Evolutionary conservation across 2,888 invertebrate species (phyloP).

Genomic region (Drosophila gaucha): DNA sequence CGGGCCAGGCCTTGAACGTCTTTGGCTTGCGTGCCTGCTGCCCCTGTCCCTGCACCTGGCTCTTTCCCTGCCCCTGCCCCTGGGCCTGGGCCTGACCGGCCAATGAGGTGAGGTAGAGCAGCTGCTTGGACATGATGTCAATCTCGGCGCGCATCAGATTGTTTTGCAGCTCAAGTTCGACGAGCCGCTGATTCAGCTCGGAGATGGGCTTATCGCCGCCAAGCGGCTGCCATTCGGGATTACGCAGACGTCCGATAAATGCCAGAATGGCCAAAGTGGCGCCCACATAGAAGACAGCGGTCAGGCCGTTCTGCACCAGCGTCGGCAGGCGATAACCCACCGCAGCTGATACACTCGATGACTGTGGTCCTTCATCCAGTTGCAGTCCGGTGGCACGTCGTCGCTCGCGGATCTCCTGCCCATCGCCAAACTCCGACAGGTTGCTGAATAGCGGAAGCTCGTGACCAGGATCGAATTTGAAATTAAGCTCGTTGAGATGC

Average conservation of each 20-base stretch:
- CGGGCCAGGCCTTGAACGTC: constrained; percentile 77
- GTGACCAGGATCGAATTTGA: constrained; percentile 29
- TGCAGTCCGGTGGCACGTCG: not conserved
- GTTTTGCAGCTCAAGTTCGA: constrained; percentile 81
- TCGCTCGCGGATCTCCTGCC: constrained; percentile 22
- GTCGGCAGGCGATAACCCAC: constrained; percentile 31
- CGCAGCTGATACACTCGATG: constrained; percentile 11
- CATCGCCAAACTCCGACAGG: not conserved
- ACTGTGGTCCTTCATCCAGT: not conserved
- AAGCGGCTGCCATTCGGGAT: constrained; percentile 70
- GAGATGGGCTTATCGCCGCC: constrained; percentile 33
- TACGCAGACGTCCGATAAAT: constrained; percentile 73
- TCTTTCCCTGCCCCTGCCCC: constrained; percentile 4
- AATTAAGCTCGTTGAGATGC: constrained; percentile 68
- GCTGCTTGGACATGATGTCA: constrained; percentile 81
- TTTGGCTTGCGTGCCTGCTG: constrained; percentile 38
- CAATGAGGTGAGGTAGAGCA: constrained; percentile 72
- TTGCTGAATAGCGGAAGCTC: constrained; percentile 34
- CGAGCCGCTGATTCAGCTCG: constrained; percentile 69
- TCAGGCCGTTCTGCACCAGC: constrained; percentile 67
- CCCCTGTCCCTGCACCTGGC: not conserved
- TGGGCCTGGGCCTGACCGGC: constrained; percentile 19
- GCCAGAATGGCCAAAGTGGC: constrained; percentile 71
- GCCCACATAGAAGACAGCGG: constrained; percentile 76
- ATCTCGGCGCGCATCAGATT: constrained; percentile 83